A percentile compares a stretch with the other conserved stretches of the same genome.
Evolutionary conservation across 1,140 invertebrate species (phyloP).

Genomic region (Spodoptera litura): DNA sequence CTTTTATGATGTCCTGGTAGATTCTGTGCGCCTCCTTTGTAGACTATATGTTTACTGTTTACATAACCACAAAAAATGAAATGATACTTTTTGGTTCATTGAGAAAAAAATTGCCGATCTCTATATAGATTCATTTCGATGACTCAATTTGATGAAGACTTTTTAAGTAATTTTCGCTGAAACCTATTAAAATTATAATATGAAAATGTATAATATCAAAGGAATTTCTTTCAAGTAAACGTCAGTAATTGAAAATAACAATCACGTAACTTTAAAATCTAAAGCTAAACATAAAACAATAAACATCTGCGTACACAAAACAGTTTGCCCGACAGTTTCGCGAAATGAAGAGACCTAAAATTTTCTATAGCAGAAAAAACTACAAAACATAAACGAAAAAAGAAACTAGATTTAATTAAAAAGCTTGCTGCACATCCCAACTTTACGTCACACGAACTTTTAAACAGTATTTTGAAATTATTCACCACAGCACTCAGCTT

Average conservation of each 20-base stretch:
- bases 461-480: conserved; percentile 47
- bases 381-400: conserved; percentile 5
- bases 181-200: no score
- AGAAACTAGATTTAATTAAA: not conserved
- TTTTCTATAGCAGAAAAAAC: not conserved
- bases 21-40: no score
- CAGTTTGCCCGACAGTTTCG: not conserved
- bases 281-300: not conserved
- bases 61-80: no score
- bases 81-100: no score
- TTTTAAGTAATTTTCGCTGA: no score
- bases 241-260: no score
- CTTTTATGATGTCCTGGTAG: not conserved
- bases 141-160: no score
- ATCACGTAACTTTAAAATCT: not conserved
- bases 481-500: conserved; percentile 39
- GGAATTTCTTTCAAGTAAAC: no score
- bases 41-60: no score
- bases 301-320: not conserved
- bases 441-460: conserved; percentile 33
- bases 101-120: no score
- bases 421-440: conserved; percentile 4
- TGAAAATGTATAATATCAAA: no score
- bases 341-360: not conserved
- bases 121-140: no score